Conservation (phyloP, 2,888 invertebrate genomes). For the Lepidonotus clava region DNA sequence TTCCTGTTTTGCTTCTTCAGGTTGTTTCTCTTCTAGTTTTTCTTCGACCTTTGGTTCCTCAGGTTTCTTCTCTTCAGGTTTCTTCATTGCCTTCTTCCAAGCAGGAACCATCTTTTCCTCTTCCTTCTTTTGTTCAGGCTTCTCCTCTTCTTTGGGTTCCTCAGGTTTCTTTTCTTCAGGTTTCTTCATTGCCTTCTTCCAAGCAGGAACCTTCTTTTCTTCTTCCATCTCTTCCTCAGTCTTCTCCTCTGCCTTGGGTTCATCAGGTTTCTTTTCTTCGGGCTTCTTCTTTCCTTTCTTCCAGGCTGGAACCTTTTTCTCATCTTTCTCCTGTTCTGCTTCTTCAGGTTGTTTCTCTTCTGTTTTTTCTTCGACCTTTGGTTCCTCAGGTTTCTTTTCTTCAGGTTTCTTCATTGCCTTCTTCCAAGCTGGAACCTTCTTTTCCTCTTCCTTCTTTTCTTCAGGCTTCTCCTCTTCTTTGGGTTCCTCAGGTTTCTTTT, state of each 20-base stretch:
- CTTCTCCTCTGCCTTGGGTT: not conserved
- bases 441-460: slow-evolving; percentile 14
- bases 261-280: not conserved
- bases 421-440: slow-evolving; percentile 2
- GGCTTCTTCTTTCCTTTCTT: not conserved
- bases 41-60: not conserved
- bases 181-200: slow-evolving; percentile 1
- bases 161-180: not conserved
- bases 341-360: not conserved
- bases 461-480: slow-evolving; percentile 8
- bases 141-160: slow-evolving; percentile 21
- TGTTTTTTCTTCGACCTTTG: not conserved
- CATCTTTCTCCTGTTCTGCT: not conserved
- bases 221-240: slow-evolving; percentile 7
- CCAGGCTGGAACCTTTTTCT: slow-evolving; percentile 12
- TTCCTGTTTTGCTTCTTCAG: too few species aligned
- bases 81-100: slow-evolving; percentile 25
- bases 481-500: slow-evolving; percentile 27
- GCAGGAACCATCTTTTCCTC: slow-evolving; percentile 5
- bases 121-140: slow-evolving; percentile 21
- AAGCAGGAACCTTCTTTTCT: not conserved
- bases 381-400: not conserved
- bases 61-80: not conserved
- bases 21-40: not conserved
- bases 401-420: slow-evolving; percentile 27